Conservation (phyloP, 1,140 invertebrate genomes). For the Drosophila quadrilineata region DNA sequence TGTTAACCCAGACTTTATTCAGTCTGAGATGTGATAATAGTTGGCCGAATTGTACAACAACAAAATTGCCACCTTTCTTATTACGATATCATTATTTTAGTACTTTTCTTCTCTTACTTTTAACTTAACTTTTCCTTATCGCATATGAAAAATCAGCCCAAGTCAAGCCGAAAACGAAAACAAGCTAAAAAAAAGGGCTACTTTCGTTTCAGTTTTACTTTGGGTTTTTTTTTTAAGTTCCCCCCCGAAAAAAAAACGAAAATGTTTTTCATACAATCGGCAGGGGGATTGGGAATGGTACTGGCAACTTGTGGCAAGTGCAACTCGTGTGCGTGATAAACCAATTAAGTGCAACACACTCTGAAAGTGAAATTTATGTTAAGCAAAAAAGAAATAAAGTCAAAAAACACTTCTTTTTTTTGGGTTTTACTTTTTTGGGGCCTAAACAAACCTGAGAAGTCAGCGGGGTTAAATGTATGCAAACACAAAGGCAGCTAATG, state of each 20-base stretch:
- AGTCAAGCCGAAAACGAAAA: too few relatives aligned
- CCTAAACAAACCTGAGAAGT: conserved; percentile 1
- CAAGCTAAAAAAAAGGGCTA: conserved; percentile 48
- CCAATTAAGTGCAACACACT: conserved; percentile 57
- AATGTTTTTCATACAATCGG: conserved; percentile 59
- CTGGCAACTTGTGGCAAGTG: conserved; percentile 43
- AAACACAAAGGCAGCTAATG: too few relatives aligned
- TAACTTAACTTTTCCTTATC: conserved; percentile 23
- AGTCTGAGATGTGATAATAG: conserved; percentile 31
- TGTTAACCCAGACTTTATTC: too few relatives aligned
- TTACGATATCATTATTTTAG: too few relatives aligned
- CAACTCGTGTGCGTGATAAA: conserved; percentile 70
- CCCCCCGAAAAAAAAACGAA: conserved; percentile 43
- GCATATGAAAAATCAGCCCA: conserved; percentile 24
- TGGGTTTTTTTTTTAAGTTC: too few relatives aligned
- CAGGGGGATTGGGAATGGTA: conserved; percentile 10
- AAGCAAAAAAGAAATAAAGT: conserved; percentile 12
- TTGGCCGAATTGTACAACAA: neutral
- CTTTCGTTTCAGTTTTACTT: conserved; percentile 57
- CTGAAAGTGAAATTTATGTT: conserved; percentile 64
- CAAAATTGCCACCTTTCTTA: conserved; percentile 27
- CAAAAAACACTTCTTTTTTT: neutral
- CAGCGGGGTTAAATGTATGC: too few relatives aligned
- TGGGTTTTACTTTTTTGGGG: too few relatives aligned
- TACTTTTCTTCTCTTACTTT: too few relatives aligned